Conservation (phyloP, 1,140 invertebrate genomes). For the Vollenhovia emeryi region DNA sequence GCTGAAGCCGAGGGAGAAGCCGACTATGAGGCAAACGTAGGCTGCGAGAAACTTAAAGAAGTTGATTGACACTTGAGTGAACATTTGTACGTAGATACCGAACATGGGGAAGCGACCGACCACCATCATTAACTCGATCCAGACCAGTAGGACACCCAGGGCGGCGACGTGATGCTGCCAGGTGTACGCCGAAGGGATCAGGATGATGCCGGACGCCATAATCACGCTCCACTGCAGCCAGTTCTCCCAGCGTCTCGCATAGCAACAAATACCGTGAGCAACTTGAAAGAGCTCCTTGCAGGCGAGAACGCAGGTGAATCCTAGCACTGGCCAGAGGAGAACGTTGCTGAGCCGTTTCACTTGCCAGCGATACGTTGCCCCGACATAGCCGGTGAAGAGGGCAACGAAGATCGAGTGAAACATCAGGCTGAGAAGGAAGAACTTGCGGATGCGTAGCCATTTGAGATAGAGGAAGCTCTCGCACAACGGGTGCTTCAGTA, state of each 20-base stretch:
- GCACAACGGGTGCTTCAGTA: constrained; percentile 92
- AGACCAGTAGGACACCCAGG: constrained; percentile 91
- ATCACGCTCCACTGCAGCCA: constrained; percentile 93
- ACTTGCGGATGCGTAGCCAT: constrained; percentile 93
- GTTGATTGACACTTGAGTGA: constrained; percentile 92
- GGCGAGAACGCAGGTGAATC: constrained; percentile 88
- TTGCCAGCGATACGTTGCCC: constrained; percentile 85
- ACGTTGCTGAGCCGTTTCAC: constrained; percentile 86
- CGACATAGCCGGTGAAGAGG: constrained; percentile 90
- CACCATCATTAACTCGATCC: constrained; percentile 93
- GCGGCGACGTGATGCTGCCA: constrained; percentile 94
- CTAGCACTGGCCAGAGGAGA: constrained; percentile 84
- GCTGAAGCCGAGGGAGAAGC: constrained; percentile 91
- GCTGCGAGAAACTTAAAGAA: constrained; percentile 93
- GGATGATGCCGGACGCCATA: constrained; percentile 87
- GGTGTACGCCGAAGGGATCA: constrained; percentile 73
- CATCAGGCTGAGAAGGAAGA: constrained; percentile 92
- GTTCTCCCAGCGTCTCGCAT: constrained; percentile 93
- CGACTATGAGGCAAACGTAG: constrained; percentile 92
- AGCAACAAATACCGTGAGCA: constrained; percentile 88
- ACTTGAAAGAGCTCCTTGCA: constrained; percentile 91
- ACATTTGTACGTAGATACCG: constrained; percentile 94
- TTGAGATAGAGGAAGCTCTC: constrained; percentile 93
- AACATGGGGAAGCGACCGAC: constrained; percentile 94
- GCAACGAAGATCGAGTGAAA: constrained; percentile 92